These are phyloP conservation scores for Gymnothorax javanicus DNA, from an alignment of 2,797 vertebrate genomes.

Conservation along the genomic window DNA sequence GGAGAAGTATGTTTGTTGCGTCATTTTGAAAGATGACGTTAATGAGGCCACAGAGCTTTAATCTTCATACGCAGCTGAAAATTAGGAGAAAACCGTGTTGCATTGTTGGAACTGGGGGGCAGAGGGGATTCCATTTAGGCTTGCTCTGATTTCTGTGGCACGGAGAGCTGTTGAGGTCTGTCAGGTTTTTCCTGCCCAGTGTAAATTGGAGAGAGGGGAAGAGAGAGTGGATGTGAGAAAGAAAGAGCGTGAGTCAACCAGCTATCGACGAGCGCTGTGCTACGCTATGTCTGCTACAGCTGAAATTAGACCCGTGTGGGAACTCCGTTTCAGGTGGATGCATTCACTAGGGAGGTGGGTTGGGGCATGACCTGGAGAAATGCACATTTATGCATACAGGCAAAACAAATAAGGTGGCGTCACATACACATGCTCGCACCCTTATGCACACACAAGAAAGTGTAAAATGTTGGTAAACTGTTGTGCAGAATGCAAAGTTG, in stretches of 20 bases:
- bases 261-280: slow-evolving; percentile 64
- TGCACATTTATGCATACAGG: neutral
- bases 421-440: neutral
- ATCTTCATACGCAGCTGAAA: neutral
- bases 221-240: slow-evolving; percentile 34
- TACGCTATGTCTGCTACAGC: slow-evolving; percentile 53
- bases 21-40: neutral
- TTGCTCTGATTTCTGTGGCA: slow-evolving; percentile 61
- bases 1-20: neutral
- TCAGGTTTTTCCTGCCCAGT: slow-evolving; percentile 72
- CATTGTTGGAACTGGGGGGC: neutral
- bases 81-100: neutral
- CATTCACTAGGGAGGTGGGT: slow-evolving; percentile 35
- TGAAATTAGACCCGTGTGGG: slow-evolving; percentile 80
- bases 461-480: neutral
- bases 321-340: slow-evolving; percentile 68
- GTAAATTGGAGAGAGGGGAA: slow-evolving; percentile 41
- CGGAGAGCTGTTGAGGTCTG: slow-evolving; percentile 54
- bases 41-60: neutral
- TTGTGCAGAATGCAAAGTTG: neutral
- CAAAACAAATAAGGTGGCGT: neutral
- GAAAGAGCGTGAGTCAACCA: neutral
- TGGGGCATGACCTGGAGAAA: neutral
- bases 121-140: slow-evolving; percentile 44
- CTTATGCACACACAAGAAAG: neutral